Conservation (phyloP, 2,797 vertebrate genomes). For the Chrysocyon brachyurus region DNA sequence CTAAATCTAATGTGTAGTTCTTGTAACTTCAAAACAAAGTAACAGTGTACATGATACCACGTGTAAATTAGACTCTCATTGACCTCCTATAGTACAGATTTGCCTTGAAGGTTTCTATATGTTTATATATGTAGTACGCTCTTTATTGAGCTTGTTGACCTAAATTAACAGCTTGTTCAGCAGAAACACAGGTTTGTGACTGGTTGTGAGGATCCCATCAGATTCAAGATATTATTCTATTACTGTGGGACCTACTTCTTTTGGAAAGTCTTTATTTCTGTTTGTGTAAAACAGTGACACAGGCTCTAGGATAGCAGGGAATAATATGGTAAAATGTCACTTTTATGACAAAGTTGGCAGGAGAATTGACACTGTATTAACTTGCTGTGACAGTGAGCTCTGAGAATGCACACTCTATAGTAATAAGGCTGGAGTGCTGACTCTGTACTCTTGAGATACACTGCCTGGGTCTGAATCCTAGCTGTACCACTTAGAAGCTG, state of each 20-base stretch:
- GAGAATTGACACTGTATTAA: background rate
- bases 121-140: background rate
- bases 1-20: background rate
- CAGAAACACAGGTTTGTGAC: conserved; percentile 27
- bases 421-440: background rate
- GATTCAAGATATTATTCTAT: background rate
- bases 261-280: conserved; percentile 37
- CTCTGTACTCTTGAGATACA: background rate
- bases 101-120: background rate
- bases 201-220: background rate
- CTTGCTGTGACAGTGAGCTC: background rate
- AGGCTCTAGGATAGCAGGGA: background rate
- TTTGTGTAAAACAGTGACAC: background rate
- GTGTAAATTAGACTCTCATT: background rate
- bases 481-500: background rate
- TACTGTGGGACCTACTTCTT: background rate
- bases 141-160: background rate
- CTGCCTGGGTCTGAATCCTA: background rate
- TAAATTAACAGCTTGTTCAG: conserved; percentile 13
- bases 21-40: background rate
- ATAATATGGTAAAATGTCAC: background rate
- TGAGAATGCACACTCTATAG: background rate
- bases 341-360: background rate
- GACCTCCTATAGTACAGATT: background rate
- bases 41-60: background rate